A percentile compares a stretch with the other conserved stretches of the same genome.
These are phyloP conservation scores for Chrysogorgia sp. DNA, from an alignment of 92 coral and sea anemone species.

Conservation along the genomic window DNA sequence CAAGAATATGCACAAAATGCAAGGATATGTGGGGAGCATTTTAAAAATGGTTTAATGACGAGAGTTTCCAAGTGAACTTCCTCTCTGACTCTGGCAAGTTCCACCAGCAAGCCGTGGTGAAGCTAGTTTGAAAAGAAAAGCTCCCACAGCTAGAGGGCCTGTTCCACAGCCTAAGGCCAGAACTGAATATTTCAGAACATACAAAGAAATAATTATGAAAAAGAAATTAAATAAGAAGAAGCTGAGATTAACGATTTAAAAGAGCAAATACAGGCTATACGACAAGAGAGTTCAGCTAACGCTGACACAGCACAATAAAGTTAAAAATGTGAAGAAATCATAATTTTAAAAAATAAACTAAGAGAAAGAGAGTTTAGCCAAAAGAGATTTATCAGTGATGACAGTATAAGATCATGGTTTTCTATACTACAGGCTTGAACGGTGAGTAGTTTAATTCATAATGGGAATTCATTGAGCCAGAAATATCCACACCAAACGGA, in stretches of 20 bases:
- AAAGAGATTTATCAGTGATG: constrained; percentile 2
- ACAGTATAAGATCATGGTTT: constrained; percentile 19
- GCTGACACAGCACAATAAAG: not conserved
- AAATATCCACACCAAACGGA: constrained; percentile 25
- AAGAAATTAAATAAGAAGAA: constrained; percentile 17
- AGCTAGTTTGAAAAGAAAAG: constrained; percentile 3
- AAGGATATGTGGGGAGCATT: constrained; percentile 25
- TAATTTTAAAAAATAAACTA: constrained; percentile 10
- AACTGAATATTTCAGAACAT: not conserved
- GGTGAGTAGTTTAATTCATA: constrained; percentile 8
- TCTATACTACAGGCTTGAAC: constrained; percentile 22
- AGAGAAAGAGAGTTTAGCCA: constrained; percentile 20
- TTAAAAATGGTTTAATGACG: constrained; percentile 22
- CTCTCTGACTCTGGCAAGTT: not conserved
- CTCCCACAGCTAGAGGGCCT: constrained; percentile 22
- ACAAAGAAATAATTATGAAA: constrained; percentile 15
- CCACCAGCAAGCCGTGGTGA: not conserved
- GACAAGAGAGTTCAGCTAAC: not conserved
- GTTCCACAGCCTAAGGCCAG: constrained; percentile 25
- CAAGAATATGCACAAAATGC: not conserved
- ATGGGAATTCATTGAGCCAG: constrained; percentile 19
- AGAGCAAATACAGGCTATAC: not conserved
- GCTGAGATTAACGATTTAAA: constrained; percentile 1
- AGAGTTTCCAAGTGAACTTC: constrained; percentile 17
- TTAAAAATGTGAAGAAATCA: constrained; percentile 6